phyloP scores from a whole-genome alignment of 1,140 invertebrate genomes.

The Physella acuta region DNA sequence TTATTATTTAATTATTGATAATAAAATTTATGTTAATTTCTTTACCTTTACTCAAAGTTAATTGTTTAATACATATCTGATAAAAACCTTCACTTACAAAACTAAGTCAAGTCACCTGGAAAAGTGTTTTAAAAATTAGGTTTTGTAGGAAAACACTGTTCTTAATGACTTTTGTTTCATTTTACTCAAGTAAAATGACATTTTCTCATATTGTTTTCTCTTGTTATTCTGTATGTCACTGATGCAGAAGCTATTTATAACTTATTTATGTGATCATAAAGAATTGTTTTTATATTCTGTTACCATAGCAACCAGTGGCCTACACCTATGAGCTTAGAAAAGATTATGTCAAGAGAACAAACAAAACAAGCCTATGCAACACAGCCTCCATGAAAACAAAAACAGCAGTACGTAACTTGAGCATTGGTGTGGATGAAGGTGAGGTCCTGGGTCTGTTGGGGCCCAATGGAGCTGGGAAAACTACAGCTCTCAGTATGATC shows the following conservation, averaged over 20 bases:
- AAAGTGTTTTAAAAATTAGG: too few relatives aligned
- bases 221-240: too few relatives aligned
- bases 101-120: too few relatives aligned
- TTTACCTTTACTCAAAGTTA: too few relatives aligned
- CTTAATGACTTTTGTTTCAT: too few relatives aligned
- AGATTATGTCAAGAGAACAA: conserved; percentile 45
- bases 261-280: background rate
- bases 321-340: conserved; percentile 54
- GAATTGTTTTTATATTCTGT: background rate
- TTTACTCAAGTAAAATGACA: too few relatives aligned
- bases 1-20: too few relatives aligned
- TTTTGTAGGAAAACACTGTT: too few relatives aligned
- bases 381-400: conserved; percentile 57
- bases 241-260: background rate
- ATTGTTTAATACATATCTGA: too few relatives aligned
- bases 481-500: conserved; percentile 83
- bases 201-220: too few relatives aligned
- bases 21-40: too few relatives aligned
- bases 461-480: conserved; percentile 86
- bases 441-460: conserved; percentile 85
- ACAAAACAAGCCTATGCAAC: conserved; percentile 26
- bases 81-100: too few relatives aligned
- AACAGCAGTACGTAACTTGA: conserved; percentile 68
- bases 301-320: conserved; percentile 28
- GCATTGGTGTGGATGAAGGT: conserved; percentile 75